These are phyloP conservation scores for Leistus spinibarbis DNA, from an alignment of 2,888 invertebrate genomes.

Conservation along the genomic window DNA sequence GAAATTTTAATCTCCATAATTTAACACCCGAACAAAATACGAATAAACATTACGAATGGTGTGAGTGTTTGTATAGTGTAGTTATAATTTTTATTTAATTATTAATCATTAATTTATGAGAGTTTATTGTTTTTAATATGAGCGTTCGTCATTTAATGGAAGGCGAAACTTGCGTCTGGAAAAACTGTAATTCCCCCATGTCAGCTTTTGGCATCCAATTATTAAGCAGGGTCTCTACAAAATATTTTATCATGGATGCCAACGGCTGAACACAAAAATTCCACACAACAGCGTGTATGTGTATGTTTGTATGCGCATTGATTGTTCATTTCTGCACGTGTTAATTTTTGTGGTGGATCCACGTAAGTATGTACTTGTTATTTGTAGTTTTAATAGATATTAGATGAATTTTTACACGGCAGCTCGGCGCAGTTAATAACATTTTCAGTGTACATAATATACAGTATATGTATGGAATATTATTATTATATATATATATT, in stretches of 20 bases:
- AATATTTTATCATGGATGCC: slow-evolving; percentile 56
- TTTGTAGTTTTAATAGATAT: slow-evolving; percentile 26
- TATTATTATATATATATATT: slow-evolving; percentile 27
- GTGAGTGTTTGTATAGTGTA: neutral
- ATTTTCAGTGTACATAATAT: slow-evolving; percentile 38
- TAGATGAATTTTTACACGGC: slow-evolving; percentile 34
- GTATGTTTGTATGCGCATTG: neutral
- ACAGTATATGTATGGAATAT: slow-evolving; percentile 36
- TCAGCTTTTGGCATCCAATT: slow-evolving; percentile 53
- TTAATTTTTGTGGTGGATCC: neutral
- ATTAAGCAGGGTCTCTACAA: slow-evolving; percentile 59
- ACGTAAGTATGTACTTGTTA: slow-evolving; percentile 35
- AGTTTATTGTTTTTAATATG: neutral
- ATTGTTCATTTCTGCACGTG: neutral
- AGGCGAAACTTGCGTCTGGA: neutral
- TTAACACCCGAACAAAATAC: slow-evolving; percentile 9
- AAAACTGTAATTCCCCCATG: neutral
- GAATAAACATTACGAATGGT: neutral
- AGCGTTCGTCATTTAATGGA: neutral
- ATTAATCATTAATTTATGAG: neutral
- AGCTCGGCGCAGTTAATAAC: slow-evolving; percentile 23
- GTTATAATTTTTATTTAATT: neutral
- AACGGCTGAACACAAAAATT: slow-evolving; percentile 46
- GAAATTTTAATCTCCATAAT: slow-evolving; percentile 33
- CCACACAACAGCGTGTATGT: neutral